Base-by-base conservation (phyloP, 1,140 invertebrate genomes). In the Saxidomus purpurata region DNA sequence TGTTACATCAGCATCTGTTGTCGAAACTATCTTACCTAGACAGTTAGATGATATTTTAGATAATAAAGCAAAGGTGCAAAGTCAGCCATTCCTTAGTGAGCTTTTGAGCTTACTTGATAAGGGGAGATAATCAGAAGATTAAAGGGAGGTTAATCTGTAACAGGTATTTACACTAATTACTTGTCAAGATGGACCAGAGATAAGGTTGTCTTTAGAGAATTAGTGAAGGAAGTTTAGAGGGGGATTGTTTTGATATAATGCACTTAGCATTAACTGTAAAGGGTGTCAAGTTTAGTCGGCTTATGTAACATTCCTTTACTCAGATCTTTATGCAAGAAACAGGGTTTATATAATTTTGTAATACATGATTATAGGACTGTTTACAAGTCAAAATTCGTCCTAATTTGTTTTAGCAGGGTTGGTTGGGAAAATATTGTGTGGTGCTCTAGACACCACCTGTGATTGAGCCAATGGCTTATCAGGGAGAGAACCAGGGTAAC, bases 71-170 rank as follows among this genome's bases (percentile, higher is more conserved):
- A 43, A 63, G 59, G 59, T 63, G 59, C 59, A 63, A 63, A 63
- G 25, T 28, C 25, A 8, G 25, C n/a, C 59, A 63, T 63, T 63
- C 59, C 59, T 6, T 63, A 63, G 28, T 63, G n/a, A 63, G 25
- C 19, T 63, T 25, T 28, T 63, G 25, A 28, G 25, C 19, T n/a
- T 63, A 63, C 25, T 71, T 38, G 67, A 71, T 71, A 71, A 71
- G 38, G 67, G 67, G 67, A 71, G 67, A 71, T 71, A 71, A 71
- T 71, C 4, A 3, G 15, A 17, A 71, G 67, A 71, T 71, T 71
- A 71, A 71, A 71, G 67, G 34, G 67, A 71, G 67, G 67, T 71
- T 71, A 71, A 71, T 71, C 67, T 40, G 19, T 71, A 19, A 71
- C 8, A 71, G 67, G 28, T 38, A 71, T 38, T n/a, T 36, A 71